Evolutionary conservation across 1,140 invertebrate species (phyloP).

Genomic region (Zaprionus africanus): DNA sequence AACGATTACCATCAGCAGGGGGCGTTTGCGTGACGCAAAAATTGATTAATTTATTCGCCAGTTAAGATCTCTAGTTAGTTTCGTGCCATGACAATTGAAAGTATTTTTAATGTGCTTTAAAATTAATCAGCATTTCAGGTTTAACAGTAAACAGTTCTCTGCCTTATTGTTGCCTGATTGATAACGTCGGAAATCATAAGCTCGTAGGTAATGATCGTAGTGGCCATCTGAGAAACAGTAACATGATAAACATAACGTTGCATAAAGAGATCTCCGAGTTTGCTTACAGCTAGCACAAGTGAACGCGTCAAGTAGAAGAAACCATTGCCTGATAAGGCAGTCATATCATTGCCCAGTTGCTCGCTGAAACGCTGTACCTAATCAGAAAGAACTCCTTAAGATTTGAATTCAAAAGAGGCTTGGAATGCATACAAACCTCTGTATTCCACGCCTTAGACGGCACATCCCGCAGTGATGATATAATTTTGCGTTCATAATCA

Average conservation of each 20-base stretch:
- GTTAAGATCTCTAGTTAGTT: constrained; percentile 30
- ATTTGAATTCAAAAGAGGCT: not conserved
- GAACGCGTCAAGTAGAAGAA: constrained; percentile 88
- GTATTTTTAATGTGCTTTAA: constrained; percentile 6
- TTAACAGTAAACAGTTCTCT: constrained; percentile 76
- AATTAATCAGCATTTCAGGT: not conserved
- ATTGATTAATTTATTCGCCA: constrained; percentile 31
- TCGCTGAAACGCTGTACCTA: constrained; percentile 86
- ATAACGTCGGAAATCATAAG: constrained; percentile 85
- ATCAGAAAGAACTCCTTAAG: not conserved
- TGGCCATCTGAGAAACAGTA: constrained; percentile 84
- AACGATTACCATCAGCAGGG: constrained; percentile 31
- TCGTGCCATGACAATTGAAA: constrained; percentile 30
- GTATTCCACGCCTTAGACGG: constrained; percentile 86
- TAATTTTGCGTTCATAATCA: constrained; percentile 86
- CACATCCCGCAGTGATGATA: constrained; percentile 86
- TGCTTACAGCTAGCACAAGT: constrained; percentile 85
- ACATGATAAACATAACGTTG: not conserved
- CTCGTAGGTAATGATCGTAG: constrained; percentile 88
- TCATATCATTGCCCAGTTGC: constrained; percentile 86
- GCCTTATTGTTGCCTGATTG: constrained; percentile 72
- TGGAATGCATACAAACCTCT: constrained; percentile 84
- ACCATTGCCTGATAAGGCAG: constrained; percentile 86
- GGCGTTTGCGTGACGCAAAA: constrained; percentile 1
- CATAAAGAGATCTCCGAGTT: not conserved